Evolutionary conservation across 2,797 vertebrate species (phyloP), one percentile per base, ranked within the genome.

Genomic region (Cyprinodon diabolis): DNA sequence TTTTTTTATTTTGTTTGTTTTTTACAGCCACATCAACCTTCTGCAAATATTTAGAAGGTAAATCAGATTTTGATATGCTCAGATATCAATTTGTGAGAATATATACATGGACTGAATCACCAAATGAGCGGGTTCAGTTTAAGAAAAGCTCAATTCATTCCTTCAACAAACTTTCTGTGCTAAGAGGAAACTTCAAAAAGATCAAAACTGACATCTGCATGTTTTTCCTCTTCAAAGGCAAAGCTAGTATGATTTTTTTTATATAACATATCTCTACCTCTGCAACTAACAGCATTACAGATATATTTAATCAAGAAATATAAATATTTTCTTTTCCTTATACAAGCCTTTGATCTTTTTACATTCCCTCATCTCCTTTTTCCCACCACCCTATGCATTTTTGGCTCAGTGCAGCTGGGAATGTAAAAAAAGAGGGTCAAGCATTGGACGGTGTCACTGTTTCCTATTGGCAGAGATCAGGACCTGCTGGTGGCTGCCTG

Each of bases 1-100:
- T 30, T 88, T 83, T 69, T 68, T 37, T 68, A 8, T 12, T 54
- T 55, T 79, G 21, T 80, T 47, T 88, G 83, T 71, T 68, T 37
- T 58, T 65, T 67, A 80, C 71, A 78, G 74, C 55, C 74, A 66
- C 37, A 78, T 69, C 75, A 79, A 69, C 40, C 58, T 78, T 85
- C 62, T 71, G 49, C 25, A 25, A 58, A 48, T 65, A 77, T 74
- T 84, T 78, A 74, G 63, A 63, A 43, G 68, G 63, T 15, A 78
- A 35, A 84, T 56, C 72, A 56, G 51, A 63, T 58, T 72, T 40
- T 63, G 37, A 74, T 57, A 55, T 66, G 67, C 43, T 60, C 62
- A 48, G 68, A 43, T 49, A 19, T 60, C 35, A 48, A 55, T 21
- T 69, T 37, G 57, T 57, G 45, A 72, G 8, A 21, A 56, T 55